Base-by-base conservation (phyloP, 2,888 invertebrate genomes). In the Euplexia lucipara region DNA sequence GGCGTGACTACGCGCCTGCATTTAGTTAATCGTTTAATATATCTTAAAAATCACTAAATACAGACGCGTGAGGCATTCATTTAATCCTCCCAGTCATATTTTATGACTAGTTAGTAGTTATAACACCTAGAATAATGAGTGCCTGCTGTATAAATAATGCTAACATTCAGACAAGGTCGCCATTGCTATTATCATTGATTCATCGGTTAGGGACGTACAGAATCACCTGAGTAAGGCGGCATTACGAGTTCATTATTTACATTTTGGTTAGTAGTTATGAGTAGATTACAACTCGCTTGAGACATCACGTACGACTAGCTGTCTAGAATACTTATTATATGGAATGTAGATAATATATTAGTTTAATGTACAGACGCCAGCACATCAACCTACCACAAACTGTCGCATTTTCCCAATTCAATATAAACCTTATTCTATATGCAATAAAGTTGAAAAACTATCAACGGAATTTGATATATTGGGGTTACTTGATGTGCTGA, bases 61-160 rank as follows among this genome's bases (percentile, higher is more conserved):
- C 37, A 16, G 16, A 44, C 30, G 22, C 26, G 42, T 49, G 16
- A 48, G 22, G 22, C 26, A 48, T 49, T 45, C 34, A 48, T 51
- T 42, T 18, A 18, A 22, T 57, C 20, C 10, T n/a, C 22, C 3
- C 10, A 30, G 20, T 14, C 14, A 10, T 56, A 53, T 49, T 34
- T 10, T 22, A 72, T 44, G 30, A n/a, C 26, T 42, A 62, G 26
- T 51, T 39, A 56, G 34, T 10, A 18, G 18, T 32, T 63, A 6
- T 34, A 41, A 18, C 12, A 16, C 37, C 8, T 34, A 16, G 48
- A 47, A 26, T 37, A 35, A 48, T 56, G 12, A 22, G 45, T 56
- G 34, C 14, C 47, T 72, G 16, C 35, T 44, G 41, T 72, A 56
- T 78, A 56, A 72, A 44, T 57, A 65, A 78, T 73, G 52, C 44